Evolutionary conservation across 2,888 invertebrate genomes (phyloP).

Genomic region (Drosophila lutescens): DNA sequence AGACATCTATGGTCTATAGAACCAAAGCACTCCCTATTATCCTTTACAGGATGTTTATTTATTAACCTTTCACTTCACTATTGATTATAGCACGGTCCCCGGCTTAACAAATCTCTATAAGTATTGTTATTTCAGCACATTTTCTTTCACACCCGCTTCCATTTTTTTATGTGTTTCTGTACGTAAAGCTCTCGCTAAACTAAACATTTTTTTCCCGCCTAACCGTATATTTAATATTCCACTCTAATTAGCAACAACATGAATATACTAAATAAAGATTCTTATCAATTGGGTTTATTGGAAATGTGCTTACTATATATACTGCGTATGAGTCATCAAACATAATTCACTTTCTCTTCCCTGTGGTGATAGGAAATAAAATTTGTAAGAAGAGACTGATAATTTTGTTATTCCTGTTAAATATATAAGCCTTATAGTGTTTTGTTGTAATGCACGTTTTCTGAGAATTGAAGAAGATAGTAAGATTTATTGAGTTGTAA

Average conservation of each 20-base stretch:
- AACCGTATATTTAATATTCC: not conserved
- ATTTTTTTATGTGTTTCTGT: not conserved
- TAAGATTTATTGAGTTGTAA: not conserved
- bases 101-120: not conserved
- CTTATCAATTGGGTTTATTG: conserved; percentile 11
- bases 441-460: not conserved
- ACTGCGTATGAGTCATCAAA: not conserved
- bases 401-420: too few species aligned
- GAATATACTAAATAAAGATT: not conserved
- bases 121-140: not conserved
- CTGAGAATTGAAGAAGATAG: not conserved
- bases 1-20: conserved; percentile 9
- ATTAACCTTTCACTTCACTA: conserved; percentile 9
- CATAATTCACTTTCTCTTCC: not conserved
- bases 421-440: too few species aligned
- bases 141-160: not conserved
- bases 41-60: conserved; percentile 2
- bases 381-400: not conserved
- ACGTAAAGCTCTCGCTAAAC: not conserved
- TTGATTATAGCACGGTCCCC: conserved; percentile 16
- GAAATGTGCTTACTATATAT: not conserved
- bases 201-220: not conserved
- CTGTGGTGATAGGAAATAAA: not conserved
- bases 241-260: not conserved
- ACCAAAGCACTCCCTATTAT: conserved; percentile 16